Conservation (phyloP, 2,888 invertebrate species). For the Hirudinaria manillensis region DNA sequence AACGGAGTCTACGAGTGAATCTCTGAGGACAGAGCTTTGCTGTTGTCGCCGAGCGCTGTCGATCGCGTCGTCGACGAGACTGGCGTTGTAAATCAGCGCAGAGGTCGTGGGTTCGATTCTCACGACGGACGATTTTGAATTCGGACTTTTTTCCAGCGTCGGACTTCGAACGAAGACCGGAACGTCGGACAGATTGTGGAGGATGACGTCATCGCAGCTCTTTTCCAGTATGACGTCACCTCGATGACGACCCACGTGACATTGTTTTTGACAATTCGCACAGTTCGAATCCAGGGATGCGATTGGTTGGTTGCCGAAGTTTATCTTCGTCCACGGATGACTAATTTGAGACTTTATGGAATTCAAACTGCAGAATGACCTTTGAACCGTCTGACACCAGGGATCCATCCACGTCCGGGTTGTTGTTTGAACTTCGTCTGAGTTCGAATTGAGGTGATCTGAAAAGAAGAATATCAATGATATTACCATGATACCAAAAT, state of each 20-base stretch:
- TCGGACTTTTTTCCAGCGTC: neutral
- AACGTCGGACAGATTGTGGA: neutral
- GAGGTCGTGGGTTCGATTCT: neutral
- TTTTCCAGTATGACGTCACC: neutral
- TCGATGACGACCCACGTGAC: neutral
- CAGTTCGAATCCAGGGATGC: neutral
- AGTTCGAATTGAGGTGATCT: too few species aligned
- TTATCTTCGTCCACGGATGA: neutral
- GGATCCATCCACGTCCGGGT: neutral
- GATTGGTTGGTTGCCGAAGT: neutral
- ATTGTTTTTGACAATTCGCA: neutral
- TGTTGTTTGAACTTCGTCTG: too few species aligned
- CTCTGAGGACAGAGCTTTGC: neutral
- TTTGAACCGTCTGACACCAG: conserved; percentile 7
- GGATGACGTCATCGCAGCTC: conserved; percentile 3
- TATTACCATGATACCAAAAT: too few species aligned
- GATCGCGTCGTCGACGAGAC: neutral
- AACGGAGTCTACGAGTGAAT: neutral
- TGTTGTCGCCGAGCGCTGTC: neutral
- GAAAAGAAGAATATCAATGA: too few species aligned
- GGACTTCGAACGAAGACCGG: neutral
- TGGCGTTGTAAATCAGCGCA: neutral
- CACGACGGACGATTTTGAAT: neutral
- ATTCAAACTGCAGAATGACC: neutral
- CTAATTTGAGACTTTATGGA: neutral